Base-by-base conservation (phyloP, 2,888 invertebrate genomes). In the Zele albiditarsus region DNA sequence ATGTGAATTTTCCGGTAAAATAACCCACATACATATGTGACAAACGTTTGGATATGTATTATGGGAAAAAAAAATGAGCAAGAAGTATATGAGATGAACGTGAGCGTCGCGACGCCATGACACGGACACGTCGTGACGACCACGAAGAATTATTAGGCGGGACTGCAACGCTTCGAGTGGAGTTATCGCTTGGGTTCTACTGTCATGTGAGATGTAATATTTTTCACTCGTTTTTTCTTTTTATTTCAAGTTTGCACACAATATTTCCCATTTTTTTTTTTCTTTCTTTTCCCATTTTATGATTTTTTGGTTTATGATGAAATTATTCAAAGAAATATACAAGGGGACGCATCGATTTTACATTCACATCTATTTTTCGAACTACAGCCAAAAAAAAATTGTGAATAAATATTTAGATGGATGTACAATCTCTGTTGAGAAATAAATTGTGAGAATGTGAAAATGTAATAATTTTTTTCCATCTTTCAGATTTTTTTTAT, bases 71-170 rank as follows among this genome's bases (percentile, higher is more conserved):
- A 62, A 62, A 46, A 12, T 14, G 16, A 53, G 53, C n/a, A 20
- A 53, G 53, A 20, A 73, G 79, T 73, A 77, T 79, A 76, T 68
- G 81, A 87, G 88, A 87, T 83, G 82, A 82, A 87, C 85, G 85
- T 79, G 80, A 76, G 82, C 85, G 88, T 86, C 87, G 86, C 85
- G 87, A 83, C 84, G 84, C 82, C 75, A 74, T 87, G 88, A 88
- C 88, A 84, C 79, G 83, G 82, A 87, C 88, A 88, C 84, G 86
- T 83, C 84, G 80, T 79, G 84, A 83, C 82, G 83, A 81, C 81
- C 82, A 76, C 77, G 78, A 84, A 87, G 86, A 88, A 86, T 87
- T 88, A 88, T 88, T 87, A 84, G 83, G 82, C 84, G 79, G 75
- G 85, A 81, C 85, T 87, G 87, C 73, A 76, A 74, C 78, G 80